Evolutionary conservation across 2,888 invertebrate genomes (phyloP).

Genomic region (Luperina testacea): DNA sequence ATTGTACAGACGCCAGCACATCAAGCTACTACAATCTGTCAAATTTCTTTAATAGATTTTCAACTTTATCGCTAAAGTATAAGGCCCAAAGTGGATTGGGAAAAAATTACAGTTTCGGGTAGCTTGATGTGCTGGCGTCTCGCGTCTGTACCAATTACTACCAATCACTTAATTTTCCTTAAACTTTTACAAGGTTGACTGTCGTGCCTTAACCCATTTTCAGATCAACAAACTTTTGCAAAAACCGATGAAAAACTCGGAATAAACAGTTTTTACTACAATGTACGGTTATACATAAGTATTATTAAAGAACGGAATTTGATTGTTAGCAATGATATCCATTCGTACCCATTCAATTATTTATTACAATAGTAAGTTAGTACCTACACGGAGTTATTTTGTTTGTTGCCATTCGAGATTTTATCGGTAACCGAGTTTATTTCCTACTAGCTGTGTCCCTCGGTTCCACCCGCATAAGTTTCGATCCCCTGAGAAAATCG

Average conservation of each 20-base stretch:
- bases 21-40: too few relatives aligned
- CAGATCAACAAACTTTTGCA: constrained; percentile 1
- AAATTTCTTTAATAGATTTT: too few relatives aligned
- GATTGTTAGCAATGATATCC: constrained; percentile 30
- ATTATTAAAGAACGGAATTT: constrained; percentile 25
- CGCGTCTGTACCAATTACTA: too few relatives aligned
- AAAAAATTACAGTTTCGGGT: too few relatives aligned
- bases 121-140: too few relatives aligned
- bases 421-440: constrained; percentile 1
- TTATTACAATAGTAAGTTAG: constrained; percentile 39
- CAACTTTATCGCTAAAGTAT: too few relatives aligned
- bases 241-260: not conserved
- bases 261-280: not conserved
- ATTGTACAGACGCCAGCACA: too few relatives aligned
- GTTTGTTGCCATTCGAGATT: constrained; percentile 24
- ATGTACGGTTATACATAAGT: not conserved
- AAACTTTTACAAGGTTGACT: constrained; percentile 3
- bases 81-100: too few relatives aligned
- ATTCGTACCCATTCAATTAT: constrained; percentile 51
- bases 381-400: constrained; percentile 26
- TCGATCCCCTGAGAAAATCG: too few relatives aligned
- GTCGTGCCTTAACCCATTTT: not conserved
- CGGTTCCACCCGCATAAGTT: too few relatives aligned
- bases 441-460: not conserved
- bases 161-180: not conserved